These are phyloP conservation scores for Esox niger DNA, from an alignment of 2,113 vertebrate genomes.

Conservation along the genomic window DNA sequence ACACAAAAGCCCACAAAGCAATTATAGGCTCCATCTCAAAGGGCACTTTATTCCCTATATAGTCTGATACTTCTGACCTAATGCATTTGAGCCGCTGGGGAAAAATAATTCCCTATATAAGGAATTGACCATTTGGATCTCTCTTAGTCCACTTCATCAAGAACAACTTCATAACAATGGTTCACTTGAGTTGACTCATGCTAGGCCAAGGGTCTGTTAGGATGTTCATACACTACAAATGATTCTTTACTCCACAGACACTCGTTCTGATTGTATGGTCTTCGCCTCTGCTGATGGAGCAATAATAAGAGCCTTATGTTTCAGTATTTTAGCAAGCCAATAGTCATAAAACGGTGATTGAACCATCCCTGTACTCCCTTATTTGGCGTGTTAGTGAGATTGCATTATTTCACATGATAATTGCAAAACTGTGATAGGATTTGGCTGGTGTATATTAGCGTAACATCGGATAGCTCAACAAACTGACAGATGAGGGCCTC, in stretches of 20 bases:
- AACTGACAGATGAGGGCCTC: constrained; percentile 32
- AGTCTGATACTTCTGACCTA: too few species aligned
- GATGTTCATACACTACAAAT: constrained; percentile 20
- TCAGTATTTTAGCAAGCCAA: constrained; percentile 38
- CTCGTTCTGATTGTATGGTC: constrained; percentile 1
- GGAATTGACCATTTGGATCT: too few species aligned
- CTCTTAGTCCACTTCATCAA: constrained; percentile 52
- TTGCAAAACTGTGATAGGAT: constrained; percentile 15
- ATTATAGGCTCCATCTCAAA: constrained; percentile 25
- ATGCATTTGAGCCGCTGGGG: too few species aligned
- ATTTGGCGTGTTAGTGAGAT: constrained; percentile 62
- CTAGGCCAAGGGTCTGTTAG: constrained; percentile 20
- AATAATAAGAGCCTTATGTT: constrained; percentile 24
- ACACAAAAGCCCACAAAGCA: constrained; percentile 55
- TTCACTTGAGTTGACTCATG: constrained; percentile 20
- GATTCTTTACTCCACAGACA: constrained; percentile 28
- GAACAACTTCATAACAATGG: neutral
- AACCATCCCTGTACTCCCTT: constrained; percentile 31
- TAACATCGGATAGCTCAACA: constrained; percentile 35
- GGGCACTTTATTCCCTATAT: too few species aligned
- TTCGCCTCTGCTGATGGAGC: neutral
- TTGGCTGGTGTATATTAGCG: constrained; percentile 10
- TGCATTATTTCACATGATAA: neutral
- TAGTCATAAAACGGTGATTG: constrained; percentile 24
- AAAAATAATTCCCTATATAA: too few species aligned